Evolutionary conservation across 2,113 vertebrate genomes (phyloP).

Genomic region (Zapornia atra): DNA sequence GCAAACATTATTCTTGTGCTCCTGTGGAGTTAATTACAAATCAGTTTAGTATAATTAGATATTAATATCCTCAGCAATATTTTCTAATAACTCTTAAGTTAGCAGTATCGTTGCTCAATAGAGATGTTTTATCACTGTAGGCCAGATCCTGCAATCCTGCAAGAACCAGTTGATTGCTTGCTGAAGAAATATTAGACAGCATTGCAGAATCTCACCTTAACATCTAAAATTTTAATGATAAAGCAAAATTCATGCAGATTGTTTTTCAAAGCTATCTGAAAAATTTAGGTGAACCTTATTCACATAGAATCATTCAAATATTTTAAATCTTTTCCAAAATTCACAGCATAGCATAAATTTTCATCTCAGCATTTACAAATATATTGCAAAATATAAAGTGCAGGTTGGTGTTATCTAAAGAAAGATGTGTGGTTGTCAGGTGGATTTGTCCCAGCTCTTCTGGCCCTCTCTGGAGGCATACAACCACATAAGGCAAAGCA

Average conservation of each 20-base stretch:
- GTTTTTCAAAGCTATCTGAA: not conserved
- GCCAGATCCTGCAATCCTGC: not conserved
- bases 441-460: not conserved
- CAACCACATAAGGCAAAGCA: not conserved
- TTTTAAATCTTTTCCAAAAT: not conserved
- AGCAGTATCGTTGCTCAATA: conserved; percentile 45
- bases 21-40: conserved; percentile 74
- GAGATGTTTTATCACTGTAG: conserved; percentile 55
- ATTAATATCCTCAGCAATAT: conserved; percentile 75
- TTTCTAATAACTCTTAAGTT: conserved; percentile 74
- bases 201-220: not conserved
- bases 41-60: conserved; percentile 77
- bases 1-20: conserved; percentile 61
- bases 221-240: not conserved
- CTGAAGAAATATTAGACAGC: not conserved
- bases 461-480: not conserved
- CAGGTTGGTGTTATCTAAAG: not conserved
- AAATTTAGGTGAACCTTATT: not conserved
- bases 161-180: not conserved
- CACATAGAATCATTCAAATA: not conserved
- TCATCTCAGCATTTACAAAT: not conserved
- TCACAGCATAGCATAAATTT: not conserved
- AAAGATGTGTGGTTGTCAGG: not conserved
- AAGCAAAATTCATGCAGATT: not conserved
- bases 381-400: not conserved